Evolutionary conservation across 2,113 vertebrate species (phyloP).

Genomic region (Chloropsis cyanopogon): DNA sequence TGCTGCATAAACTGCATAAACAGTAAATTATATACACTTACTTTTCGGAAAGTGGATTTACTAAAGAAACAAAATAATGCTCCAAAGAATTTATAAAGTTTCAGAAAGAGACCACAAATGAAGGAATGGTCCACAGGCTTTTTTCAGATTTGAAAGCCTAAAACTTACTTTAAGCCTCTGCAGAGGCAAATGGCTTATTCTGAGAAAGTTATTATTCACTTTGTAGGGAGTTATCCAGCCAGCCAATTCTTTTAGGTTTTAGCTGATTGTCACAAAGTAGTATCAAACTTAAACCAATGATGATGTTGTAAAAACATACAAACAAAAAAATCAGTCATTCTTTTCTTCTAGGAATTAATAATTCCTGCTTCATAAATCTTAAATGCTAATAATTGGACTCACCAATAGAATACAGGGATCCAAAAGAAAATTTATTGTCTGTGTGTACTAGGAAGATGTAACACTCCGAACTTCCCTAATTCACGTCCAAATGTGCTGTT

Average conservation of each 20-base stretch:
- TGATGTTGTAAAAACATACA: background rate
- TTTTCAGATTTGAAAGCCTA: background rate
- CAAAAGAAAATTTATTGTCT: background rate
- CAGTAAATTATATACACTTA: background rate
- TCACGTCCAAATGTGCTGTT: background rate
- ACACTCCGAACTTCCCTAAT: background rate
- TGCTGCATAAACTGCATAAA: no score
- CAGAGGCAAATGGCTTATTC: background rate
- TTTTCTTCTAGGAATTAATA: background rate
- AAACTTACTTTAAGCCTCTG: background rate
- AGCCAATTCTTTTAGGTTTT: background rate
- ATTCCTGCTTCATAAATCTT: background rate
- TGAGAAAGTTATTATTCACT: background rate
- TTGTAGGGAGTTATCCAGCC: background rate
- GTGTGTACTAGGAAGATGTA: background rate
- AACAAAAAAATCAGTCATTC: background rate
- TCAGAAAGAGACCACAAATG: background rate
- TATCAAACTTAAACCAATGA: background rate
- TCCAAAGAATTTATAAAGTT: background rate
- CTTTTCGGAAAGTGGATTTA: background rate
- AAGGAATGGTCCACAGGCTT: background rate
- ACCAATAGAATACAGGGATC: background rate
- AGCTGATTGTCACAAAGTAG: background rate
- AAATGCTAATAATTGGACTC: background rate
- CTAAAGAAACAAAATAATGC: background rate